phyloP scores from a whole-genome alignment of 2,888 invertebrate genomes.

The Machimus rusticus region DNA sequence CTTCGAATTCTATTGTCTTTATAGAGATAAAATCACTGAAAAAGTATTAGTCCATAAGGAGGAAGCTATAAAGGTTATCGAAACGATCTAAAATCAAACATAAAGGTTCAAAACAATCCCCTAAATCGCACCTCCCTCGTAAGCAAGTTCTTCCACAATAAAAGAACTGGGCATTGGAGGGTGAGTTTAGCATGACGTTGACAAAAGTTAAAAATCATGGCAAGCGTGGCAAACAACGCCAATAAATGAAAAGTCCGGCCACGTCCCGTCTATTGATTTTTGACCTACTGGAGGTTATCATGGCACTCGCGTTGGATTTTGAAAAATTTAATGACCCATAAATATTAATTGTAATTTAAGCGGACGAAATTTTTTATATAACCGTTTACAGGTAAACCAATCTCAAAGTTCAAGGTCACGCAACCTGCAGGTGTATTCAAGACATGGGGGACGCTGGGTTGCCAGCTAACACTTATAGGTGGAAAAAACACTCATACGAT shows the following conservation, averaged over 20 bases:
- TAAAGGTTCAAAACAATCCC: background rate
- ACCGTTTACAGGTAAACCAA: constrained; percentile 5
- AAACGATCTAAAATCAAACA: background rate
- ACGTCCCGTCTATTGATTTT: background rate
- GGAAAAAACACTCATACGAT: constrained; percentile 7
- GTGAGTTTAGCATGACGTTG: background rate
- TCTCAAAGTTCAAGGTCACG: constrained; percentile 1
- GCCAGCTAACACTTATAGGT: constrained; percentile 53
- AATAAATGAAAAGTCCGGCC: background rate
- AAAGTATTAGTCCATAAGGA: background rate
- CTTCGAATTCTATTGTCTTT: background rate
- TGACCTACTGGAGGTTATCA: background rate
- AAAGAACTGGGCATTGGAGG: background rate
- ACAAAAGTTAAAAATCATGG: background rate
- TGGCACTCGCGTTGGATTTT: background rate
- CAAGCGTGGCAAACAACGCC: background rate
- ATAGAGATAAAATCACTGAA: background rate
- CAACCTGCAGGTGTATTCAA: constrained; percentile 45
- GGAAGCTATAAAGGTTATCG: background rate
- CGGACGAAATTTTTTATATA: background rate
- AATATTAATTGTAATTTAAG: constrained; percentile 2
- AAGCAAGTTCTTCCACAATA: background rate
- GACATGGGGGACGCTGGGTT: constrained; percentile 48
- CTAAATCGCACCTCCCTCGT: background rate
- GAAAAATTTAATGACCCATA: constrained; percentile 11